Evolutionary conservation across 2,113 vertebrate genomes (phyloP), one percentile per base, ranked within the genome.

Genomic region (Daubentonia madagascariensis): DNA sequence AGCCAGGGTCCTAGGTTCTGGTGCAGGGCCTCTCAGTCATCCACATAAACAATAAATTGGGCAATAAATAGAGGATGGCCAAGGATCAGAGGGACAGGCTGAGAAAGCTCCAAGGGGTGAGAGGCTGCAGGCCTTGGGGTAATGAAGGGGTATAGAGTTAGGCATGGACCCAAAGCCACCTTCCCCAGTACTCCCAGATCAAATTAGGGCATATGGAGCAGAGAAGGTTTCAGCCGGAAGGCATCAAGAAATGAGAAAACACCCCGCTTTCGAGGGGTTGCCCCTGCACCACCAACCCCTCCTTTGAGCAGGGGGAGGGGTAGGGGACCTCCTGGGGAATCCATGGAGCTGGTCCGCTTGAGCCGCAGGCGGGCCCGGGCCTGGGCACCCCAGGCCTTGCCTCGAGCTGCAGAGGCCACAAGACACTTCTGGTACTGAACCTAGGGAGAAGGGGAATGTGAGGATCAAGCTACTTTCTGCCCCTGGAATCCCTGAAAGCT

Each of bases 361-460:
- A 99, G 98, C 97, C 99, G 99, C 68, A 99, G 98, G 7, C 98
- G 97, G 67, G 98, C 97, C 30, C 98, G 98, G 67, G 99, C 97
- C 43, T 98, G 98, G 37, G 79, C 76, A 67, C 91, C 98, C 98
- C 99, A 99, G 43, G 98, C 96, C 97, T 98, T 99, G 5, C 98
- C 96, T 28, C 98, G 99, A 43, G 99, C 99, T 35, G 99, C 99
- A 86, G 99, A 99, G 22, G 99, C 99, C 95, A 99, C 99, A 97
- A 99, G 99, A 98, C 99, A 99, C 98, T 99, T 99, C 98, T 99
- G 99, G 96, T 99, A 99, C 97, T 99, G 99, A 75, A 99, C 99
- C 99, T 99, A 98, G 45, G 43, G 95, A 96, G 75, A 96, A 96
- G 50, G 54, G 84, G 76, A 96, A 93, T 23, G 65, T 97, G 65